These are phyloP conservation scores for Pentamera pediparva DNA, from an alignment of 53 echinoderm and acorn worm genomes.

Conservation along the genomic window DNA sequence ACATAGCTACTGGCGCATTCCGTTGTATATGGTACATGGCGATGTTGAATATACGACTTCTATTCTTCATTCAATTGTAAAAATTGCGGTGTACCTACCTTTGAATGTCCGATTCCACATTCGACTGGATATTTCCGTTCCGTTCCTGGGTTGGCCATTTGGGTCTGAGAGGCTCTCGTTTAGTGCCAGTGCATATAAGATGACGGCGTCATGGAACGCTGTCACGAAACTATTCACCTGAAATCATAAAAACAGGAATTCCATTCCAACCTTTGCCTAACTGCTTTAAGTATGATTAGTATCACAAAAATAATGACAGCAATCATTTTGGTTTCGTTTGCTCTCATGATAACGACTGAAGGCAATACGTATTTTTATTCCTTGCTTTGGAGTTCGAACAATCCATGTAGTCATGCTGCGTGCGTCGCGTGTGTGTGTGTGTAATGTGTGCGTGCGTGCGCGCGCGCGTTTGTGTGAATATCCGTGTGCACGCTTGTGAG, in stretches of 20 bases:
- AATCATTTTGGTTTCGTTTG: neutral
- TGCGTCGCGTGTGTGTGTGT: too few species aligned
- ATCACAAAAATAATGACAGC: neutral
- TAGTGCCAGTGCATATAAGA: conserved; percentile 78
- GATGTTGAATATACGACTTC: too few species aligned
- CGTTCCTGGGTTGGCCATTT: conserved; percentile 63
- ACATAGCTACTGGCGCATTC: too few species aligned
- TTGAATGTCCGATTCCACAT: conserved; percentile 95
- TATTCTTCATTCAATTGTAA: too few species aligned
- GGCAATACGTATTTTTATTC: too few species aligned
- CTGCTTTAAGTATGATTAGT: neutral
- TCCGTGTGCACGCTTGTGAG: too few species aligned
- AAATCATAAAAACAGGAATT: neutral
- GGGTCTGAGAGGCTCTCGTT: conserved; percentile 71
- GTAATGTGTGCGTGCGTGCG: too few species aligned
- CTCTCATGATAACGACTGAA: neutral
- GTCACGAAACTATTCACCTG: conserved; percentile 95
- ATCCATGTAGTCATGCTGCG: too few species aligned
- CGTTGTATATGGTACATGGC: too few species aligned
- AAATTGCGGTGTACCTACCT: conserved; percentile 57
- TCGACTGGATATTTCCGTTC: conserved; percentile 58
- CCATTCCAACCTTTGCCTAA: neutral
- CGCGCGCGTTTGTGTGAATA: too few species aligned
- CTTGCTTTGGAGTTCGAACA: too few species aligned
- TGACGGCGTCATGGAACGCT: conserved; percentile 90